Evolutionary conservation across 2,888 invertebrate species (phyloP).

Genomic region (Nephrocerus scutellatus): DNA sequence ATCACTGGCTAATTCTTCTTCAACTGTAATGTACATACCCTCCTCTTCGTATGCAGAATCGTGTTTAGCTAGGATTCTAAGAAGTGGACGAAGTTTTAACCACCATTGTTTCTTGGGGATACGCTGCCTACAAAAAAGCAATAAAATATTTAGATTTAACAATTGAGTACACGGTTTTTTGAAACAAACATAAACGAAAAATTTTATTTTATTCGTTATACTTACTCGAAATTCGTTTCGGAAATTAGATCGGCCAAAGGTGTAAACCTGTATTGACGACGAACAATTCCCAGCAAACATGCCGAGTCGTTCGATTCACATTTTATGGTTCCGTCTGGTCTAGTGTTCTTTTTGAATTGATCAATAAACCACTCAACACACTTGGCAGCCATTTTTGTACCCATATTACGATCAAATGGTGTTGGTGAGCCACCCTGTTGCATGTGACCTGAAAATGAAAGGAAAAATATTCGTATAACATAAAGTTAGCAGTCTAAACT

Average conservation of each 20-base stretch:
- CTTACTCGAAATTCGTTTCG: constrained; percentile 72
- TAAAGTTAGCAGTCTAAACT: not conserved
- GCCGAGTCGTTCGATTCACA: constrained; percentile 59
- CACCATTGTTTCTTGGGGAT: constrained; percentile 84
- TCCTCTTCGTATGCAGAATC: constrained; percentile 88
- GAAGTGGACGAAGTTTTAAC: constrained; percentile 79
- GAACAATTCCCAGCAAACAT: constrained; percentile 69
- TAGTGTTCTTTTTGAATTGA: constrained; percentile 50
- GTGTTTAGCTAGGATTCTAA: constrained; percentile 87
- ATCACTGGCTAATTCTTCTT: constrained; percentile 51
- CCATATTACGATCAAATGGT: constrained; percentile 93
- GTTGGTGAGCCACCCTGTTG: constrained; percentile 94
- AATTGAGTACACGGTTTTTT: not conserved
- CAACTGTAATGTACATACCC: constrained; percentile 54
- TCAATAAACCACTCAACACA: constrained; percentile 79
- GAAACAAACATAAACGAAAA: constrained; percentile 23
- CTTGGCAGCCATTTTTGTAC: constrained; percentile 90
- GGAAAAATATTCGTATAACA: not conserved
- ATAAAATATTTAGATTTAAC: not conserved
- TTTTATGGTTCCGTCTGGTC: constrained; percentile 51
- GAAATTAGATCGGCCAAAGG: constrained; percentile 64
- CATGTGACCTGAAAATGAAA: constrained; percentile 62
- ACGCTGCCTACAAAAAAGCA: constrained; percentile 41
- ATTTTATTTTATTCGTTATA: constrained; percentile 26
- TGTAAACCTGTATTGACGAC: constrained; percentile 69